Base-by-base conservation (phyloP, 2,888 invertebrate species). In the Heliconius aoede region DNA sequence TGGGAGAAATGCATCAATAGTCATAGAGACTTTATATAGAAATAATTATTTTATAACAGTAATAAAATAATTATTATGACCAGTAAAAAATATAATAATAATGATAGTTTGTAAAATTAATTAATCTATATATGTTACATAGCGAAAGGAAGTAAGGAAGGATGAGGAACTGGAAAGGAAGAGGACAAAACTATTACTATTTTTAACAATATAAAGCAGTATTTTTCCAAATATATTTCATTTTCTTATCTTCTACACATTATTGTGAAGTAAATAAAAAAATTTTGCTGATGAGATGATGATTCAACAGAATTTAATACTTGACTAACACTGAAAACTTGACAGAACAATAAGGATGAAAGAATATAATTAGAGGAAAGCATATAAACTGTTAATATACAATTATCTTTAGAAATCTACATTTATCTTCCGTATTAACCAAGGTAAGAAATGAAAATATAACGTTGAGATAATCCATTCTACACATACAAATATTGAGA, bases 251-350 rank as follows among this genome's bases (percentile, higher is more conserved):
- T 58, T 46, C 18, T 18, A 24, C 58, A n/a, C 11, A n/a, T n/a
- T 58, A 24, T 24, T 58, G 24, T 1, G 24, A 18, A 46, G 46
- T 46, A 18, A 1, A 24, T 24, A 9, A n/a, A n/a, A 55, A 55
- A 64, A 15, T 15, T 64, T n/a, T 24, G n/a, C 11, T n/a, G n/a
- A n/a, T 64, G 24, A 64, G 21, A 32, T 36, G 3, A 36, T 36
- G 24, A 64, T 32, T 64, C 64, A 36, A 36, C n/a, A 8, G 32
- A 11, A 32, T 32, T n/a, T 64, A 64, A 9, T 64, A 64, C 32
- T 64, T 64, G 4, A 32, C n/a, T 64, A 64, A 32, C n/a, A 36
- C 65, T 15, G n/a, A n/a, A n/a, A n/a, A n/a, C n/a, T n/a, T n/a
- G n/a, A n/a, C 24, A 65, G 9, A 32, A 9, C n/a, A 36, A 65